Percentiles rank a stretch among this genome's conserved stretches.
Evolutionary conservation across 2,888 invertebrate species (phyloP).

Genomic region (Omphaloscelis lunosa): DNA sequence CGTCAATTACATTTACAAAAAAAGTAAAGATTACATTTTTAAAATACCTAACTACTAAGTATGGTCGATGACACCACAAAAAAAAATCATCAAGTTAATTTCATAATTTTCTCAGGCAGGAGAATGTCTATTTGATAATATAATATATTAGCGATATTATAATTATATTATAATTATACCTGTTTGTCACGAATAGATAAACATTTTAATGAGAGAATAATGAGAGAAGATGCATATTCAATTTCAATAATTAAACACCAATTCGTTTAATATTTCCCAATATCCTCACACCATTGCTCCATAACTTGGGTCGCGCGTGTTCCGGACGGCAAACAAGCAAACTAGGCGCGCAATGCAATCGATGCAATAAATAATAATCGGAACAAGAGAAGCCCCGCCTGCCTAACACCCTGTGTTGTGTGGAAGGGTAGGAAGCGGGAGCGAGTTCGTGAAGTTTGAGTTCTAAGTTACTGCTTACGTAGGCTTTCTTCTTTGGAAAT

Average conservation of each 20-base stretch:
- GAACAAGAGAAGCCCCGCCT: slow-evolving; percentile 62
- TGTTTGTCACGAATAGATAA: background rate
- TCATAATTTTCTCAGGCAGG: background rate
- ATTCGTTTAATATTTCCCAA: slow-evolving; percentile 2
- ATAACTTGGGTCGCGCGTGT: slow-evolving; percentile 54
- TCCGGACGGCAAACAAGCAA: slow-evolving; percentile 58
- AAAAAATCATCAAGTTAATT: too few species aligned
- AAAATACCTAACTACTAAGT: too few species aligned
- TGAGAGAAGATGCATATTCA: background rate
- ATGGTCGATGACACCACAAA: too few species aligned
- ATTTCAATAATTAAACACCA: background rate
- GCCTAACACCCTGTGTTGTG: slow-evolving; percentile 5
- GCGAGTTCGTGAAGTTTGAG: slow-evolving; percentile 27
- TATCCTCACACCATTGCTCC: slow-evolving; percentile 23
- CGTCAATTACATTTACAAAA: too few species aligned
- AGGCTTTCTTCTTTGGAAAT: background rate
- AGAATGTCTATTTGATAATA: too few species aligned
- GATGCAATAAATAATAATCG: slow-evolving; percentile 71
- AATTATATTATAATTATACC: too few species aligned
- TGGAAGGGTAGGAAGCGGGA: slow-evolving; percentile 8
- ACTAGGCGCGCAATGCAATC: slow-evolving; percentile 69
- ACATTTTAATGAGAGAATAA: background rate
- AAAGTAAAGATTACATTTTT: too few species aligned
- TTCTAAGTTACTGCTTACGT: slow-evolving; percentile 2
- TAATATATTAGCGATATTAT: too few species aligned